Conservation (phyloP, 2,797 vertebrate genomes). For the Gobio occitaniae region DNA sequence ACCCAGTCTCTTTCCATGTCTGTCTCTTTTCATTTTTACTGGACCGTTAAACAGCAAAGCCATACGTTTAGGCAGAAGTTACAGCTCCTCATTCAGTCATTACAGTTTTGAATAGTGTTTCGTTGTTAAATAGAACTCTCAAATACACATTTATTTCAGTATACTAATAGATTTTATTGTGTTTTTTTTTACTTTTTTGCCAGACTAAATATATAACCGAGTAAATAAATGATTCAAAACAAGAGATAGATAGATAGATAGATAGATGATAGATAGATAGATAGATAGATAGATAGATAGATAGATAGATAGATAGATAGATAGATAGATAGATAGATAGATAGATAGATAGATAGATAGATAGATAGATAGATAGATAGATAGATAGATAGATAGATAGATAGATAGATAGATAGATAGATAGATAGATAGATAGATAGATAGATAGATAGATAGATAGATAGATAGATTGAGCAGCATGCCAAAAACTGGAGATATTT, state of each 20-base stretch:
- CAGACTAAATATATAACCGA: background rate
- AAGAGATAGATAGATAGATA: too few species aligned
- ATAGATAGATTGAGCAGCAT: too few species aligned
- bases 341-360: background rate
- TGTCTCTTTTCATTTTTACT: slow-evolving; percentile 2
- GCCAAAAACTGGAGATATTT: too few species aligned
- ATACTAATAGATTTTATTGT: background rate
- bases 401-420: too few species aligned
- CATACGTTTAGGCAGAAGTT: slow-evolving; percentile 19
- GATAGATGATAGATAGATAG: too few species aligned
- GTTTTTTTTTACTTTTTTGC: background rate
- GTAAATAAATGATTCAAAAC: background rate
- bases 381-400: background rate
- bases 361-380: background rate
- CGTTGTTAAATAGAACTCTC: background rate
- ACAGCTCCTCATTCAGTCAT: background rate
- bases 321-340: background rate
- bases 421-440: too few species aligned
- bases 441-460: too few species aligned
- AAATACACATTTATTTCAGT: background rate
- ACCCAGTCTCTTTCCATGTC: slow-evolving; percentile 4
- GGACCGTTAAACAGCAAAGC: slow-evolving; percentile 6
- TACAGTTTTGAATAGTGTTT: background rate
- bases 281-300: too few species aligned
- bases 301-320: too few species aligned